A percentile compares a stretch with the other conserved stretches of the same genome.
Evolutionary conservation across 2,113 vertebrate species (phyloP).

Genomic region (Tretioscincus oriximinensis): DNA sequence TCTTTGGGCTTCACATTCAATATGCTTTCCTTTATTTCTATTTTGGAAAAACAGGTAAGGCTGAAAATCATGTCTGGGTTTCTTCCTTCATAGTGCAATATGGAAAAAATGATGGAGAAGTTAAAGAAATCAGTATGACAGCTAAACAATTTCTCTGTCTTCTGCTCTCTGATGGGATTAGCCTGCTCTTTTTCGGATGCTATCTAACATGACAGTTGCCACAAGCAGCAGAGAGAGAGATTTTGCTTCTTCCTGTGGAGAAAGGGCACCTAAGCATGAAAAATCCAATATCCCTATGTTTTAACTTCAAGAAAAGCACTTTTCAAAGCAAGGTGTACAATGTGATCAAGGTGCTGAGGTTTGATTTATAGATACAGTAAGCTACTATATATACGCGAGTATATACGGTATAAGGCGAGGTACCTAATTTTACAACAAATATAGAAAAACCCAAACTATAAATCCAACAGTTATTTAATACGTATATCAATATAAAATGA

Average conservation of each 20-base stretch:
- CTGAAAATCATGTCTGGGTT: not conserved
- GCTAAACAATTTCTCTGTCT: constrained; percentile 7
- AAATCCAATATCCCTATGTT: not conserved
- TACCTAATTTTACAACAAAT: too few relatives aligned
- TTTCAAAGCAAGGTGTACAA: not conserved
- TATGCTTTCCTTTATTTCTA: not conserved
- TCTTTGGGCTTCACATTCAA: not conserved
- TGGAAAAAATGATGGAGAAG: not conserved
- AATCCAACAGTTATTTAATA: too few relatives aligned
- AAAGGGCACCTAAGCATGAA: not conserved
- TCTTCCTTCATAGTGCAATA: not conserved
- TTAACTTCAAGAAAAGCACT: not conserved
- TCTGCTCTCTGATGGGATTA: constrained; percentile 1
- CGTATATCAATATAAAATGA: too few relatives aligned
- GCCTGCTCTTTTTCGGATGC: not conserved
- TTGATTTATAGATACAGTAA: not conserved
- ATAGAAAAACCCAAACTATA: too few relatives aligned
- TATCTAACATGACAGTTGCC: not conserved
- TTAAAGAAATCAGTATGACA: constrained; percentile 8
- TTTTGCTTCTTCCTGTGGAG: not conserved
- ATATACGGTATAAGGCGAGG: too few relatives aligned
- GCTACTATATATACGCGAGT: too few relatives aligned
- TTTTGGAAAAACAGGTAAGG: not conserved
- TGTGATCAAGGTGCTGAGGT: not conserved
- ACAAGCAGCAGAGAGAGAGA: not conserved